A percentile compares a stretch with the other conserved stretches of the same genome.
phyloP scores from a whole-genome alignment of 1,140 invertebrate genomes.

The Drosophila tristis region DNA sequence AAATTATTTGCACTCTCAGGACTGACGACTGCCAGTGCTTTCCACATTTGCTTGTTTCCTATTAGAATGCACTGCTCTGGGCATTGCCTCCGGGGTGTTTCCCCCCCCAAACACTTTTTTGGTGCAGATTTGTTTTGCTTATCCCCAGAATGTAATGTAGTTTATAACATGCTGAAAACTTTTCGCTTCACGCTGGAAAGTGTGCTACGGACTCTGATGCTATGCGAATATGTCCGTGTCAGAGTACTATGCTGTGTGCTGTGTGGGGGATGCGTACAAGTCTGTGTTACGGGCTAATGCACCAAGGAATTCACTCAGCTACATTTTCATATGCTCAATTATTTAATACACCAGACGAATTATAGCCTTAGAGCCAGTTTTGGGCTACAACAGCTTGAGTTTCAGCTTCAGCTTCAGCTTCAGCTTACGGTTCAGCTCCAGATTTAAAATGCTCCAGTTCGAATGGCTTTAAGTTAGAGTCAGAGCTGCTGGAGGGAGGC shows the following conservation, averaged over 20 bases:
- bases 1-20: conserved; percentile 58
- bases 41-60: conserved; percentile 16
- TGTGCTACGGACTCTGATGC: conserved; percentile 42
- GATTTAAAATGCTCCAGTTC: conserved; percentile 24
- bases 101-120: conserved; percentile 13
- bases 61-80: conserved; percentile 62
- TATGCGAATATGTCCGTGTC: no score
- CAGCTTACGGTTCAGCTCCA: conserved; percentile 4
- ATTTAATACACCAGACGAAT: conserved; percentile 62
- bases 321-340: conserved; percentile 77
- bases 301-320: conserved; percentile 66
- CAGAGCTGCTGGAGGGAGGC: conserved; percentile 5
- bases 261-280: conserved; percentile 11
- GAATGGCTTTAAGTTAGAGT: conserved; percentile 60
- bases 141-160: conserved; percentile 69
- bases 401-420: conserved; percentile 30
- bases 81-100: conserved; percentile 13
- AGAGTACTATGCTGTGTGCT: conserved; percentile 6
- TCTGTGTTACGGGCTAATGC: conserved; percentile 36
- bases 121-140: conserved; percentile 74
- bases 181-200: conserved; percentile 51
- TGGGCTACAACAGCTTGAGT: conserved; percentile 29
- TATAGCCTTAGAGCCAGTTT: conserved; percentile 16
- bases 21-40: conserved; percentile 16
- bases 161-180: conserved; percentile 74